Evolutionary conservation across 2,113 vertebrate species (phyloP).

Genomic region (Leuciscus idus): DNA sequence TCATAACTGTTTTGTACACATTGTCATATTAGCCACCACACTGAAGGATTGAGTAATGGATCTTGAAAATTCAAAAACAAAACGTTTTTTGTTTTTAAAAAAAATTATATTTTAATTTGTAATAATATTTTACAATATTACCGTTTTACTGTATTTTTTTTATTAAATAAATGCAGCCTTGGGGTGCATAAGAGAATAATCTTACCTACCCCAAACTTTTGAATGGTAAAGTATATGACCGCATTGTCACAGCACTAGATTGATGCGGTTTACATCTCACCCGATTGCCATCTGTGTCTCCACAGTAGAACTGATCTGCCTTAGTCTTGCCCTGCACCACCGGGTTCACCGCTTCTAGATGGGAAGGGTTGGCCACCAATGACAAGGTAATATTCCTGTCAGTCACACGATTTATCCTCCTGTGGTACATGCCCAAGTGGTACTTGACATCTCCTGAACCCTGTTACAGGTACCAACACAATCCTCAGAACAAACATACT

Average conservation of each 20-base stretch:
- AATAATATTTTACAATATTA: background rate
- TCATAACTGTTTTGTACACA: no score
- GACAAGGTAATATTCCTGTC: slow-evolving; percentile 95
- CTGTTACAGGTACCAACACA: slow-evolving; percentile 66
- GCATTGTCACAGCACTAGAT: background rate
- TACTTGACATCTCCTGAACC: slow-evolving; percentile 98
- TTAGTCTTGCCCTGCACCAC: slow-evolving; percentile 98
- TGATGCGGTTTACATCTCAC: slow-evolving; percentile 68
- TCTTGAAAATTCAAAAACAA: background rate
- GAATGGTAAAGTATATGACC: background rate
- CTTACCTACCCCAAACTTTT: background rate
- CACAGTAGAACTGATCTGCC: slow-evolving; percentile 97
- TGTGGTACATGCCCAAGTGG: slow-evolving; percentile 98
- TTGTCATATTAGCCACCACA: no score
- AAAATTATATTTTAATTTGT: background rate
- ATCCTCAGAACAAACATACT: no score
- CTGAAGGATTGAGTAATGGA: background rate
- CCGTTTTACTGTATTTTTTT: background rate
- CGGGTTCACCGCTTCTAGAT: slow-evolving; percentile 92
- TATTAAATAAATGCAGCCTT: background rate
- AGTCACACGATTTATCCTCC: slow-evolving; percentile 92
- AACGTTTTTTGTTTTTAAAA: no score
- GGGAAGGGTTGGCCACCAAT: slow-evolving; percentile 95
- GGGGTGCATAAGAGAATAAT: background rate
- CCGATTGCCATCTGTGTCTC: slow-evolving; percentile 92